Percentiles rank a stretch among this genome's conserved stretches.
These are phyloP conservation scores for Chionis minor DNA, from an alignment of 2,113 vertebrate species.

Conservation along the genomic window DNA sequence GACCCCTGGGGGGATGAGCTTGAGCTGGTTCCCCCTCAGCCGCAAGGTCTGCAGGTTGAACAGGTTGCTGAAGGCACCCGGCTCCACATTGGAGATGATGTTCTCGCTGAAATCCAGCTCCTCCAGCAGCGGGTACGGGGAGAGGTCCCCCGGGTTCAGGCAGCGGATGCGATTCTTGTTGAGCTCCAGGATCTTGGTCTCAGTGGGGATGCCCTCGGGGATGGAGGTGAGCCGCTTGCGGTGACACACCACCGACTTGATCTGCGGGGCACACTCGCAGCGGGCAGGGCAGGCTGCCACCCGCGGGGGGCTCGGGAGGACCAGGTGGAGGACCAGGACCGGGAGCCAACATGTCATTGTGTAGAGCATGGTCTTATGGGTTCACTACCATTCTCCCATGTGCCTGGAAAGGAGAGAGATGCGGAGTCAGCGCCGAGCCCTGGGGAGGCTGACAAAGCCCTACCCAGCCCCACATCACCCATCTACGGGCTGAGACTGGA, in stretches of 20 bases:
- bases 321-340: slow-evolving; percentile 75
- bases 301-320: slow-evolving; percentile 60
- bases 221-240: slow-evolving; percentile 86
- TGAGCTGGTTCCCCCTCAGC: slow-evolving; percentile 90
- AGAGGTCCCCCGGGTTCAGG: slow-evolving; percentile 88
- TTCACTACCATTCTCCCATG: slow-evolving; percentile 74
- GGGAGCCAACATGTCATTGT: slow-evolving; percentile 77
- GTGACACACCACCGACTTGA: slow-evolving; percentile 85
- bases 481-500: neutral
- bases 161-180: slow-evolving; percentile 93
- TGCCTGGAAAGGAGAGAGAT: slow-evolving; percentile 69
- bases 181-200: slow-evolving; percentile 88
- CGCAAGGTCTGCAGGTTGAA: slow-evolving; percentile 83
- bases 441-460: fast-evolving
- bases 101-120: slow-evolving; percentile 95
- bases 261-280: slow-evolving; percentile 84
- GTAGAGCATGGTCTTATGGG: slow-evolving; percentile 69
- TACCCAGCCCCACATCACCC: fast-evolving
- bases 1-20: slow-evolving; percentile 90
- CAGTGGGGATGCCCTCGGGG: slow-evolving; percentile 88
- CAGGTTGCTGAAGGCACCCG: slow-evolving; percentile 89
- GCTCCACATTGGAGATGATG: slow-evolving; percentile 90
- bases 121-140: slow-evolving; percentile 83
- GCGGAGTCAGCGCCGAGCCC: fast-evolving
- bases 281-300: slow-evolving; percentile 82